Percentiles rank a stretch among this genome's conserved stretches.
phyloP scores from a whole-genome alignment of 1,140 invertebrate genomes.

The Platorchestia sp. region DNA sequence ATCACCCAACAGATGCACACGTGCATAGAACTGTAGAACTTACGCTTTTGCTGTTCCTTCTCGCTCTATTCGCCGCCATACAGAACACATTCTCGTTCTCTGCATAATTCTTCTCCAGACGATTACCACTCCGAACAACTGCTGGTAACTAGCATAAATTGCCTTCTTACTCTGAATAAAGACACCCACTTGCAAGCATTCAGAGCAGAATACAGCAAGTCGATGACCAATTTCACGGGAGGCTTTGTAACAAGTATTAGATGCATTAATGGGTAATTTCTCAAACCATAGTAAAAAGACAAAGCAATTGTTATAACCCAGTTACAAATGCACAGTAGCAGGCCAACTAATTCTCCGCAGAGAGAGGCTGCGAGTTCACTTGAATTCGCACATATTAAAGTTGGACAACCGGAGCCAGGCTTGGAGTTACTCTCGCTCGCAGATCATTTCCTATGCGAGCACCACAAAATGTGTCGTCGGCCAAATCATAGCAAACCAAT shows the following conservation, averaged over 20 bases:
- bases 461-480: slow-evolving; percentile 45
- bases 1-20: too few relatives aligned
- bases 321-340: background rate
- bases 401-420: background rate
- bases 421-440: slow-evolving; percentile 30
- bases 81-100: background rate
- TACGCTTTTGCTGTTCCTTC: too few relatives aligned
- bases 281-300: background rate
- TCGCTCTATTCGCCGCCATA: background rate
- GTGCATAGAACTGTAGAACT: too few relatives aligned
- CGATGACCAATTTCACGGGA: background rate
- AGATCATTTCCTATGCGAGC: slow-evolving; percentile 54
- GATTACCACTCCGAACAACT: background rate
- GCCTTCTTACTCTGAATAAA: background rate
- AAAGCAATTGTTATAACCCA: background rate
- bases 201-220: background rate
- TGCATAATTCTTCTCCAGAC: background rate
- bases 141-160: background rate
- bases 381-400: slow-evolving; percentile 41
- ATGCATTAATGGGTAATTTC: background rate
- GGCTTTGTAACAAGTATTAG: background rate
- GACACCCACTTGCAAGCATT: background rate
- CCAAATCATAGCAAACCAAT: slow-evolving; percentile 55
- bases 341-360: background rate
- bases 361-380: background rate